Base-by-base conservation (phyloP, 2,888 invertebrate species). In the Meganola albula region DNA sequence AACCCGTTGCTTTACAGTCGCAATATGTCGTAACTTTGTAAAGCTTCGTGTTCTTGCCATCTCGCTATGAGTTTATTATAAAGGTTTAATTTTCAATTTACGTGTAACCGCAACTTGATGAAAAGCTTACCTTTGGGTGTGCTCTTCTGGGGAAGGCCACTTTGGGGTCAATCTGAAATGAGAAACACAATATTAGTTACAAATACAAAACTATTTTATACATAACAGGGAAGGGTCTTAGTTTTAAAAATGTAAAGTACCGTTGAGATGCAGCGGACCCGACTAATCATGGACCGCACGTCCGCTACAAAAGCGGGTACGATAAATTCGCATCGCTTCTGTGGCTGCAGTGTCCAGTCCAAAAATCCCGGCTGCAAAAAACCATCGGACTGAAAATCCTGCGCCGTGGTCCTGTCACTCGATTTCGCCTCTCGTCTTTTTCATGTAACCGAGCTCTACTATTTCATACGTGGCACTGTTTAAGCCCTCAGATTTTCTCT, bases 121-220 rank as follows among this genome's bases (percentile, higher is more conserved):
- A 53, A 55, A 45, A 40, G 54, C 93, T 93, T 90, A 97, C 97
- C 94, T 97, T 98, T 87, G 97, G 97, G 89, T 98, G 97, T 89
- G 97, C 96, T 92, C 97, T 92, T 89, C 98, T 93, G 63, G 99
- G 99, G 89, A 99, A 99, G 83, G 99, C 99, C 88, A 99, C 97
- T 92, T 99, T 99, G 65, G 99, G 99, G 88, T 99, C 99, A 90
- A 99, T 98, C 98, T 99, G 94, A 49, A 92, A 79, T 72, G 59
- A 86, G 78, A 78, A 51, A 44, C 40, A 55, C 27, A 47, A 49
- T 27, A 45, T 47, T 47, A n/a, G n/a, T n/a, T n/a, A n/a, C n/a
- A n/a, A n/a, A n/a, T n/a, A n/a, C n/a, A n/a, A n/a, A n/a, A n/a
- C n/a, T n/a, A n/a, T n/a, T n/a, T n/a, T n/a, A n/a, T n/a, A n/a